These are phyloP conservation scores for Strix uralensis DNA, from an alignment of 2,113 vertebrate genomes.

Conservation along the genomic window DNA sequence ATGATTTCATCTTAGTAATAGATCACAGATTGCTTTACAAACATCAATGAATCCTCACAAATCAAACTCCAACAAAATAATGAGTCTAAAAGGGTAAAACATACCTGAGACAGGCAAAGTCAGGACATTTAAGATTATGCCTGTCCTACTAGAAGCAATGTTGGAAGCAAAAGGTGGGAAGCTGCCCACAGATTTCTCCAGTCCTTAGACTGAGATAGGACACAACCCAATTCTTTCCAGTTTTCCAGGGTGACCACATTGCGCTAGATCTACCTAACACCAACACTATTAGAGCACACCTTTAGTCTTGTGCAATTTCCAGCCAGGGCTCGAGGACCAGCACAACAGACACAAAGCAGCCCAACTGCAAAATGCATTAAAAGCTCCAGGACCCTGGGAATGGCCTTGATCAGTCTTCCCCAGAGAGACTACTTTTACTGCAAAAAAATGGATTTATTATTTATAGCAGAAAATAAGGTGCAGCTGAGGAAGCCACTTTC, in stretches of 20 bases:
- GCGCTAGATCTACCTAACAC: background rate
- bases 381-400: conserved; percentile 26
- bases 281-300: background rate
- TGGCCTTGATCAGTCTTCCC: conserved; percentile 31
- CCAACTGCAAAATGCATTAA: conserved; percentile 55
- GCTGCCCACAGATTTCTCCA: background rate
- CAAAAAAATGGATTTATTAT: conserved; percentile 44
- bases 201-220: background rate
- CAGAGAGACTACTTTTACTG: background rate
- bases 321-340: background rate
- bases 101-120: background rate
- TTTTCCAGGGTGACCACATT: background rate
- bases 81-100: background rate
- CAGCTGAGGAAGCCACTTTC: conserved; percentile 9
- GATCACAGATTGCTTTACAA: background rate
- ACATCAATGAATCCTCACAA: background rate
- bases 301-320: background rate
- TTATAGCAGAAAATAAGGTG: conserved; percentile 45
- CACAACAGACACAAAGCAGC: background rate
- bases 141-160: background rate
- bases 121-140: background rate
- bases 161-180: background rate
- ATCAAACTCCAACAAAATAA: background rate
- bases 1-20: background rate
- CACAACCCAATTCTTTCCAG: background rate